A percentile compares a stretch with the other conserved stretches of the same genome.
Evolutionary conservation across 2,888 invertebrate species (phyloP).

Genomic region (Amphipyra tragopoginis): DNA sequence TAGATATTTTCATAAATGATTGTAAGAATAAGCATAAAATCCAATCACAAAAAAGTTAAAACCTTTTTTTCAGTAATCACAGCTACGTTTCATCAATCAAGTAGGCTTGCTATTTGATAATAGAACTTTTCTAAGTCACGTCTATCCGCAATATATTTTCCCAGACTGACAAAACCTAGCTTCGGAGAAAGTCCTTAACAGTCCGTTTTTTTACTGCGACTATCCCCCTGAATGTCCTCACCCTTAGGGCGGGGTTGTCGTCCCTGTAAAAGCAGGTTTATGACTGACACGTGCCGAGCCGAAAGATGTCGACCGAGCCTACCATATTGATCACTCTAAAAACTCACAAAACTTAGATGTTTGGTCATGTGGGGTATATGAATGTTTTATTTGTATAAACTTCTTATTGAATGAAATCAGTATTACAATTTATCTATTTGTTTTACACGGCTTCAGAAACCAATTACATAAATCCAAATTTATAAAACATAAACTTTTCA

Average conservation of each 20-base stretch:
- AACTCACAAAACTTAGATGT: slow-evolving; percentile 50
- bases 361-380: neutral
- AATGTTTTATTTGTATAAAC: too few relatives aligned
- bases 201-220: slow-evolving; percentile 76
- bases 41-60: slow-evolving; percentile 15
- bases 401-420: too few relatives aligned
- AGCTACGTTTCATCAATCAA: slow-evolving; percentile 48
- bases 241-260: slow-evolving; percentile 72
- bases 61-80: slow-evolving; percentile 9
- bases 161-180: slow-evolving; percentile 69
- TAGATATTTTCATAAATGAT: too few relatives aligned
- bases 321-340: slow-evolving; percentile 71
- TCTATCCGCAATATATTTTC: slow-evolving; percentile 66
- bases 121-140: slow-evolving; percentile 50
- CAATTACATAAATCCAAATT: too few relatives aligned
- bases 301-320: slow-evolving; percentile 67
- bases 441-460: too few relatives aligned
- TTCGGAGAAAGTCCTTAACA: slow-evolving; percentile 73
- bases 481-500: too few relatives aligned
- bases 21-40: slow-evolving; percentile 19
- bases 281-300: slow-evolving; percentile 83
- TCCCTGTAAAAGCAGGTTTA: slow-evolving; percentile 85
- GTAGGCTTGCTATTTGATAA: slow-evolving; percentile 49
- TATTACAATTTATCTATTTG: too few relatives aligned
- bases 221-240: slow-evolving; percentile 67